These are phyloP conservation scores for Eurystomus glaucurus DNA, from an alignment of 2,797 vertebrate genomes.

Conservation along the genomic window DNA sequence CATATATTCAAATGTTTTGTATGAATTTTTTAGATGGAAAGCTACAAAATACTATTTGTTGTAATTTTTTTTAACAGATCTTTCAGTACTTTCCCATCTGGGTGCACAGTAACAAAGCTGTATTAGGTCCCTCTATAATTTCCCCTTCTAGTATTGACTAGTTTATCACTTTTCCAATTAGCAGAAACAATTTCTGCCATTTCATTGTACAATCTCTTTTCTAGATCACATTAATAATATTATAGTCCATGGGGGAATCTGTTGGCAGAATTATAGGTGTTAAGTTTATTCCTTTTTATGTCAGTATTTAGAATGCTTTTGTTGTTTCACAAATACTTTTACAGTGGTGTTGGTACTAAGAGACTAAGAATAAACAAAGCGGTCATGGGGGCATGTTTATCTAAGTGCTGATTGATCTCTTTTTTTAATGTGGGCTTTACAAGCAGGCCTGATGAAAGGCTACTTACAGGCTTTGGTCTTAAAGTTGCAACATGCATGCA, in stretches of 20 bases:
- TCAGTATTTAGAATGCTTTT: background rate
- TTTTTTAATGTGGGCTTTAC: constrained; percentile 33
- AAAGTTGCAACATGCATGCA: background rate
- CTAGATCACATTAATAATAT: background rate
- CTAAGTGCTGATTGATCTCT: constrained; percentile 35
- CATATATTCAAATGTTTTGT: background rate
- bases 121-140: background rate
- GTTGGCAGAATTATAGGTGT: constrained; percentile 29
- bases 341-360: constrained; percentile 7
- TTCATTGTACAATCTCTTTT: background rate
- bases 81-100: background rate
- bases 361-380: constrained; percentile 32
- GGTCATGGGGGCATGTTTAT: constrained; percentile 20
- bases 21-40: background rate
- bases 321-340: constrained; percentile 50
- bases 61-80: background rate
- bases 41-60: background rate
- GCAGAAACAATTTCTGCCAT: constrained; percentile 1
- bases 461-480: constrained; percentile 20
- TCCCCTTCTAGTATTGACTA: background rate
- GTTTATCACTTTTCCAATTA: background rate
- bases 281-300: constrained; percentile 36
- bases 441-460: constrained; percentile 29
- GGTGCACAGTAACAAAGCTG: background rate
- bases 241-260: background rate